Percentiles rank a stretch among this genome's conserved stretches.
phyloP scores from a whole-genome alignment of 2,888 invertebrate genomes.

The Neocrepidodera transversa region DNA sequence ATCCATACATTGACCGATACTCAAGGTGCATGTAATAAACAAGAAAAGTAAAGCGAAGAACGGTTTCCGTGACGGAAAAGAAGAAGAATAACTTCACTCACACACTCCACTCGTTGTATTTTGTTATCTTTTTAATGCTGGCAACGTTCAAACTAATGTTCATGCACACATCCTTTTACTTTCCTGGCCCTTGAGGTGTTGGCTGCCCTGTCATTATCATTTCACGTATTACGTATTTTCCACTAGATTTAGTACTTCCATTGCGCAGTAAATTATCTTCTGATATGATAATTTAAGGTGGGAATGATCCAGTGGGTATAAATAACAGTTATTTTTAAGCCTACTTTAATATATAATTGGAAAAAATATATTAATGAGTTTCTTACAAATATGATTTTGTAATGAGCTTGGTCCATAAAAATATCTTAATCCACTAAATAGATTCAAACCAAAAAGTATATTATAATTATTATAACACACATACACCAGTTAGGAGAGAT shows the following conservation, averaged over 20 bases:
- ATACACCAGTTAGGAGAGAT: too few relatives aligned
- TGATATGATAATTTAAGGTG: constrained; percentile 6
- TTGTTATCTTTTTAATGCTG: constrained; percentile 9
- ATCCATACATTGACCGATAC: constrained; percentile 1
- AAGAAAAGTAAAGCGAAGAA: constrained; percentile 15
- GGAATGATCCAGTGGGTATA: background rate
- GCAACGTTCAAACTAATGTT: constrained; percentile 6
- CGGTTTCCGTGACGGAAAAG: constrained; percentile 22
- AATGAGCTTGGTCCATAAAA: too few relatives aligned
- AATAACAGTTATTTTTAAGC: background rate
- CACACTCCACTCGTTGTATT: constrained; percentile 21
- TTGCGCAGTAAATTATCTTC: constrained; percentile 20
- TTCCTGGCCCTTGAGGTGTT: constrained; percentile 15
- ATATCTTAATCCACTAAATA: too few relatives aligned
- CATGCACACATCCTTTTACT: constrained; percentile 20
- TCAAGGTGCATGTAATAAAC: constrained; percentile 21
- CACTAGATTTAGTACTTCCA: constrained; percentile 29
- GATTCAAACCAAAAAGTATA: too few relatives aligned
- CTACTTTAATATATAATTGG: too few relatives aligned
- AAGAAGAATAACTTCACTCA: constrained; percentile 17
- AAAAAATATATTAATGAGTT: too few relatives aligned
- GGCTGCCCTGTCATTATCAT: constrained; percentile 28
- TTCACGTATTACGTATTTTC: constrained; percentile 30
- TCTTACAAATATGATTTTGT: too few relatives aligned
- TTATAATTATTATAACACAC: too few relatives aligned